Evolutionary conservation across 2,888 invertebrate genomes (phyloP), one percentile per base, ranked within the genome.

Genomic region (Trichogramma dendrolimi): DNA sequence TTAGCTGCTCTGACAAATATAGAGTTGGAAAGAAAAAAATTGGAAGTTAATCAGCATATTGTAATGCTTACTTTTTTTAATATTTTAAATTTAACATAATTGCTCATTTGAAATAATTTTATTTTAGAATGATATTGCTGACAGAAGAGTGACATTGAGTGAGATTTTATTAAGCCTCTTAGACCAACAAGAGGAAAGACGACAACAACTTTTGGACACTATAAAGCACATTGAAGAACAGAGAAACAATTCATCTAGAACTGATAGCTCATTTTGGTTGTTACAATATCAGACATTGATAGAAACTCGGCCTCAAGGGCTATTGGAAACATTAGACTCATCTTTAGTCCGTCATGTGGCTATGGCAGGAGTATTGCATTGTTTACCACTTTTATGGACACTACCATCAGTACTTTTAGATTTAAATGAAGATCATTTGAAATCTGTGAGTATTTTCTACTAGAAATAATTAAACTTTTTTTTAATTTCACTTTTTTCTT

Each of bases 231-330:
- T 93, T 83, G 92, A 94, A 78, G 77, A 81, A 54, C 81, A 76
- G 58, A 72, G 76, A 64, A 67, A 70, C 60, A 69, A 66, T 57
- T 55, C 70, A 65, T 53, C 60, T 2, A 70, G 76, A 71, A 72
- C 73, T 57, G 70, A 72, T 62, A 76, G 76, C 71, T 71, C 75
- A 72, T 90, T 88, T 76, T 90, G 90, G 90, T 79, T 91, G 67
- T 83, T 85, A 72, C 93, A 93, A 77, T 94, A 92, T 77, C 94
- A 94, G 77, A 85, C 87, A 68, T 79, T 94, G 50, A 82, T 94
- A 74, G 91, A 93, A 74, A 85, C 85, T 41, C 85, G 88, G 68
- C 92, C 93, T 39, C 84, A 83, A 71, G 84, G 85, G 55, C 80
- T 89, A 65, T 78, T 86, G 42, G 83, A 85, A 72, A 81, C 86